phyloP scores from a whole-genome alignment of 2,113 vertebrate species.

The Corythaixoides concolor region DNA sequence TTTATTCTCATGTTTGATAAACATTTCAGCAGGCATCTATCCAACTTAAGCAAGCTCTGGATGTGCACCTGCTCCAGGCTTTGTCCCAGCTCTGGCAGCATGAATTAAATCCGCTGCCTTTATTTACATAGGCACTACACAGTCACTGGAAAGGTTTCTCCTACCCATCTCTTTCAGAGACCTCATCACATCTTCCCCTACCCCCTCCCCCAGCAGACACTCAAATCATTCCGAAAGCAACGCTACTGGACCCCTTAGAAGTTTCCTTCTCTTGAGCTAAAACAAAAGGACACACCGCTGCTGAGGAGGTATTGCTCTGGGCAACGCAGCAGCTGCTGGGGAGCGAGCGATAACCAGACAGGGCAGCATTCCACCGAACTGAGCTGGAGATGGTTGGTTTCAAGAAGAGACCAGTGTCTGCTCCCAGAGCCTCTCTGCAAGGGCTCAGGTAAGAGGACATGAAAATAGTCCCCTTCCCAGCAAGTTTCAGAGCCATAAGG shows the following conservation, averaged over 20 bases:
- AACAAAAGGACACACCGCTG: not conserved
- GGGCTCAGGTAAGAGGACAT: not conserved
- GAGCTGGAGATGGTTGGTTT: not conserved
- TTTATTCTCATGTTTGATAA: conserved; percentile 6
- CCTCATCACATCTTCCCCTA: not conserved
- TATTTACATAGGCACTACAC: not conserved
- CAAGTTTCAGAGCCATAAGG: not conserved
- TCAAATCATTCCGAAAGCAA: not conserved
- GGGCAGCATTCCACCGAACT: not conserved
- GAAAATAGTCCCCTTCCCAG: not conserved
- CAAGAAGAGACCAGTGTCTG: not conserved
- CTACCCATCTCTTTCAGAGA: not conserved
- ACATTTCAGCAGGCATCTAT: conserved; percentile 9
- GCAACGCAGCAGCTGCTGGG: not conserved
- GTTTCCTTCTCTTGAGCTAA: not conserved
- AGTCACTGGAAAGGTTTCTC: not conserved
- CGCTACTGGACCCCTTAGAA: not conserved
- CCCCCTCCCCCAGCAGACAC: not conserved
- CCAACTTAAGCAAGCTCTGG: not conserved
- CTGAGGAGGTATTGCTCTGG: not conserved
- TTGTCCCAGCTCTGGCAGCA: not conserved
- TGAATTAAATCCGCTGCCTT: not conserved
- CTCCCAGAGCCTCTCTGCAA: not conserved
- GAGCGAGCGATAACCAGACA: not conserved
- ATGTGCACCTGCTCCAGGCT: not conserved